A percentile compares a stretch with the other conserved stretches of the same genome.
Conservation (phyloP, 2,888 invertebrate genomes). For the Luperina nickerlii region DNA sequence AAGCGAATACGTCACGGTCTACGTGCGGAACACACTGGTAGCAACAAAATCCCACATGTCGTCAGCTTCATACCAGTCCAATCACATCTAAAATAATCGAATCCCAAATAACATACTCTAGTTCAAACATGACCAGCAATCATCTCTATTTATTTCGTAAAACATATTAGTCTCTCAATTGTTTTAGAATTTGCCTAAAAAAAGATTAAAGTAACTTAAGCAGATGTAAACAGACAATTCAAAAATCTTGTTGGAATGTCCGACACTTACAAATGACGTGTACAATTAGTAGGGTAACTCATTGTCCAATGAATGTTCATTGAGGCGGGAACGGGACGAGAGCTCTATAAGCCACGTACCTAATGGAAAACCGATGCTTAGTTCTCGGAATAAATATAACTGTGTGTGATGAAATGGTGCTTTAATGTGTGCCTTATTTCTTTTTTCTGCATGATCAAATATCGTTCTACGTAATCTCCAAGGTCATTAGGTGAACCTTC, state of each 20-base stretch:
- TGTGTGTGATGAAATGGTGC: neutral
- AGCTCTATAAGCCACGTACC: neutral
- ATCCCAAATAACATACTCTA: slow-evolving; percentile 6
- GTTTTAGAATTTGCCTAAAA: neutral
- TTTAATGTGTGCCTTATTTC: neutral
- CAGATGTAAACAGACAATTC: slow-evolving; percentile 11
- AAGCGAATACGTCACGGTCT: too few species aligned
- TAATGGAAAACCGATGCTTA: neutral
- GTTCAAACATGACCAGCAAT: neutral
- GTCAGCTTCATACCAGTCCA: neutral
- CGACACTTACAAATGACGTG: slow-evolving; percentile 28
- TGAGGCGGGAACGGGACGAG: neutral
- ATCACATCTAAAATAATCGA: neutral
- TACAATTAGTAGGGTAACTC: neutral
- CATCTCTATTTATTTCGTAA: neutral
- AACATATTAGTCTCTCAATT: neutral
- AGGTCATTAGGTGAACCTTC: slow-evolving; percentile 6
- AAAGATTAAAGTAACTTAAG: neutral
- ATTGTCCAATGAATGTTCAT: slow-evolving; percentile 7
- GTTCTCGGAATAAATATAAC: neutral
- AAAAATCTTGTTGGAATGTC: slow-evolving; percentile 21
- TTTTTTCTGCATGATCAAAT: neutral
- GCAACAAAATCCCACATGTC: too few species aligned
- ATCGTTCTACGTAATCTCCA: neutral
- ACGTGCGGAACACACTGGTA: neutral